Conservation (phyloP, 2,888 invertebrate species). For the Microplitis manilae region DNA sequence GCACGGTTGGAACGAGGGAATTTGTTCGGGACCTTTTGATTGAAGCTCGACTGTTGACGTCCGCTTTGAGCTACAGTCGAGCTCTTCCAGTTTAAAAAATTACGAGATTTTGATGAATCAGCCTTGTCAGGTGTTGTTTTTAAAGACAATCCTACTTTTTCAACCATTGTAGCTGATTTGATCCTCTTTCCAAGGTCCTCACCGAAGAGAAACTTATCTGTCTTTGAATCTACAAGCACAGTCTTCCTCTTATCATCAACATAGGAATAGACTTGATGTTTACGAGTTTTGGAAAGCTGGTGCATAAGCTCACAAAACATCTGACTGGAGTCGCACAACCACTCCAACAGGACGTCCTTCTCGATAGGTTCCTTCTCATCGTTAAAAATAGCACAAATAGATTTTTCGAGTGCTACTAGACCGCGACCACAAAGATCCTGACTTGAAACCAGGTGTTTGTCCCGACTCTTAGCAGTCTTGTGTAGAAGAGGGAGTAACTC, state of each 20-base stretch:
- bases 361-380: conserved; percentile 32
- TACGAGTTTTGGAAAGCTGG: not conserved
- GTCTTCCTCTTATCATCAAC: not conserved
- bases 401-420: conserved; percentile 17
- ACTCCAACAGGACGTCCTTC: not conserved
- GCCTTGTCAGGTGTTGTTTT: not conserved
- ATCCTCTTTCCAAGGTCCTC: not conserved
- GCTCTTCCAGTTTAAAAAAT: not conserved
- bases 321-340: not conserved
- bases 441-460: conserved; percentile 26
- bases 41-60: not conserved
- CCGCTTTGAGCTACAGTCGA: not conserved
- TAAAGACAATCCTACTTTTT: not conserved
- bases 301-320: not conserved
- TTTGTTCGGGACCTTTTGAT: not conserved
- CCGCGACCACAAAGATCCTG: not conserved
- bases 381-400: conserved; percentile 35
- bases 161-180: not conserved
- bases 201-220: not conserved
- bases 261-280: not conserved
- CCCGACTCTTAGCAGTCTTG: conserved; percentile 36
- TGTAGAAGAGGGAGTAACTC: conserved; percentile 39
- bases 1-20: not conserved
- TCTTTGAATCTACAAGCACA: not conserved
- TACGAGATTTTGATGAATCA: not conserved